Base-by-base conservation (phyloP, 1,140 invertebrate species). In the Ceratoteleas bidentatus region DNA sequence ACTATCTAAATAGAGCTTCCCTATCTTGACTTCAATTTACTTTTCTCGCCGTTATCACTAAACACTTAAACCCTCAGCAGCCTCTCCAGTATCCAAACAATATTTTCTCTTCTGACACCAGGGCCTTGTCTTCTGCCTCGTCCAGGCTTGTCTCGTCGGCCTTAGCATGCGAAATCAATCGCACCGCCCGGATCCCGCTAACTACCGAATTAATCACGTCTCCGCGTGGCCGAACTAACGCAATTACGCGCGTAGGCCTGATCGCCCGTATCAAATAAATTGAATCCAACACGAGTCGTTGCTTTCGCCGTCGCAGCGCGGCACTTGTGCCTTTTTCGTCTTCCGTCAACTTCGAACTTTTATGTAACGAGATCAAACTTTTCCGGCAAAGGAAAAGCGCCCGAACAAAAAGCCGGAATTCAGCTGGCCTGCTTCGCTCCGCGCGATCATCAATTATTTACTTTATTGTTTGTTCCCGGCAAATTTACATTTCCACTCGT, bases 341-440 rank as follows among this genome's bases (percentile, higher is more conserved):
- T 60, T 56, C 45, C 33, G 52, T 74, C 60, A 64, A 74, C 60
- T 64, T 62, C 40, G 69, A 64, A 73, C 58, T 73, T 73, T 73
- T 73, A 49, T 73, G 50, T 73, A 73, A 64, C 69, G 60, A 64
- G 69, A 73, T 73, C 69, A 73, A 73, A 73, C 69, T 73, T 73
- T 69, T 57, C 32, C 43, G 64, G 52, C 52, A 57, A 65, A 64
- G 14, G 43, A 34, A 65, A 65, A 34, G 36, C 33, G 16, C 33
- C 34, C 60, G 38, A 65, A 65, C 70, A 65, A 65, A 65, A 74
- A 74, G 53, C 53, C 6, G 40, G 33, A 64, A 11, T 45, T 73
- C 64, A 54, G 15, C 60, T 49, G 15, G 43, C 13, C 15, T 13
- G 14, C 33, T 33, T 62, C 15, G 14, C 56, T 72, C 56, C 24